Conservation (phyloP, 2,797 vertebrate species). For the Cichlasoma orientale region DNA sequence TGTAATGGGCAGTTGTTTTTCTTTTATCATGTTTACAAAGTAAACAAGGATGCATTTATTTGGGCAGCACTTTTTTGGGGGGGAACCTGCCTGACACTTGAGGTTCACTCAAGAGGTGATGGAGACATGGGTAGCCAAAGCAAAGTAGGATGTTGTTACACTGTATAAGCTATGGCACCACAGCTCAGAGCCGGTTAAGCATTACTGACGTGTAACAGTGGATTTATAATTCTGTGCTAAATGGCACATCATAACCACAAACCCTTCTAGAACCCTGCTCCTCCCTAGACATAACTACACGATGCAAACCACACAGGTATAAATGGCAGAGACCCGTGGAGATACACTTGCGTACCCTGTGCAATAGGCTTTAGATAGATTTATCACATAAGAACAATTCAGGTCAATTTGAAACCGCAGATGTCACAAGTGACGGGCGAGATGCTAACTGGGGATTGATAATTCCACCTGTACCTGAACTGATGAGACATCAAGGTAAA, state of each 20-base stretch:
- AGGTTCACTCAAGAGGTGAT: not conserved
- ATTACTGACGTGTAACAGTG: not conserved
- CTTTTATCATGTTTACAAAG: not conserved
- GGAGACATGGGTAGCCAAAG: not conserved
- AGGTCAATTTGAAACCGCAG: not conserved
- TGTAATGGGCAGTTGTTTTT: conserved; percentile 4
- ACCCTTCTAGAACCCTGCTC: no score
- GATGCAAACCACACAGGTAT: no score
- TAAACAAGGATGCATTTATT: not conserved
- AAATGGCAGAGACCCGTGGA: no score
- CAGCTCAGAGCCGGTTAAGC: not conserved
- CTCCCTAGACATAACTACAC: no score
- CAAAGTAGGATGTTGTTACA: not conserved
- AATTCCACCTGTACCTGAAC: not conserved
- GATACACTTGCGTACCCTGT: no score
- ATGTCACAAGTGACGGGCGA: not conserved
- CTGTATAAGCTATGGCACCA: not conserved
- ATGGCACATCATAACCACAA: no score
- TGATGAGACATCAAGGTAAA: not conserved
- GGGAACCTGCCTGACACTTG: not conserved
- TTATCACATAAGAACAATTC: no score
- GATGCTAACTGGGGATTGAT: not conserved
- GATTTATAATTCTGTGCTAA: not conserved
- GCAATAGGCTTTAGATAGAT: no score
- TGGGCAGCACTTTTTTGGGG: not conserved